Evolutionary conservation across 2,888 invertebrate species (phyloP).

Genomic region (Caenorhabditis doughertyi): DNA sequence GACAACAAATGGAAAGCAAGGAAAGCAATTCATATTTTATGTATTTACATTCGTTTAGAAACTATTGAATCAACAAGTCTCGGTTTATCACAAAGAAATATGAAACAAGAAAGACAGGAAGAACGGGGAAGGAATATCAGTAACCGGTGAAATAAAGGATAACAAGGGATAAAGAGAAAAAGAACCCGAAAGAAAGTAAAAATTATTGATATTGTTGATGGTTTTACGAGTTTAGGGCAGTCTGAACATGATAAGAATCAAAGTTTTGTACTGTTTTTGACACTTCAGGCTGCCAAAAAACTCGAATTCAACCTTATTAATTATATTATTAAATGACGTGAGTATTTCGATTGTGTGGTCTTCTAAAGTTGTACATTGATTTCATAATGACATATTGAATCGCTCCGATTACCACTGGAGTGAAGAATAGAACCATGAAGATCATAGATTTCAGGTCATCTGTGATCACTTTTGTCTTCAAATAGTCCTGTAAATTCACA

Average conservation of each 20-base stretch:
- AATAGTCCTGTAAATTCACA: slow-evolving; percentile 66
- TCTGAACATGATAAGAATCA: no score
- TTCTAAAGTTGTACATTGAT: slow-evolving; percentile 64
- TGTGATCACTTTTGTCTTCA: slow-evolving; percentile 56
- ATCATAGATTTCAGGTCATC: slow-evolving; percentile 70
- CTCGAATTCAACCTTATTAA: neutral
- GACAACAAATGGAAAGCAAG: slow-evolving; percentile 14
- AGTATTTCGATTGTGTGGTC: neutral
- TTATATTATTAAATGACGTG: slow-evolving; percentile 25
- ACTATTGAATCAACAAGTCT: slow-evolving; percentile 17
- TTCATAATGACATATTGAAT: slow-evolving; percentile 76
- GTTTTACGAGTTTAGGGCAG: no score
- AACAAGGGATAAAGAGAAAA: no score
- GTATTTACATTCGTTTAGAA: slow-evolving; percentile 4
- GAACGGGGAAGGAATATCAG: no score
- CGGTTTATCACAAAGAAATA: no score
- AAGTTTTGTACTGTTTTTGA: no score
- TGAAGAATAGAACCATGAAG: slow-evolving; percentile 74
- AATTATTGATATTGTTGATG: no score
- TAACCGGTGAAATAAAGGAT: no score
- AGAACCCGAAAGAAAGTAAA: no score
- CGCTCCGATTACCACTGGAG: slow-evolving; percentile 75
- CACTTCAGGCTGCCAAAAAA: no score
- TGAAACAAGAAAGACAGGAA: no score
- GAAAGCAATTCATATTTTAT: slow-evolving; percentile 15